Evolutionary conservation across 2,888 invertebrate species (phyloP), one percentile per base, ranked within the genome.

Genomic region (Aethes cnicana): DNA sequence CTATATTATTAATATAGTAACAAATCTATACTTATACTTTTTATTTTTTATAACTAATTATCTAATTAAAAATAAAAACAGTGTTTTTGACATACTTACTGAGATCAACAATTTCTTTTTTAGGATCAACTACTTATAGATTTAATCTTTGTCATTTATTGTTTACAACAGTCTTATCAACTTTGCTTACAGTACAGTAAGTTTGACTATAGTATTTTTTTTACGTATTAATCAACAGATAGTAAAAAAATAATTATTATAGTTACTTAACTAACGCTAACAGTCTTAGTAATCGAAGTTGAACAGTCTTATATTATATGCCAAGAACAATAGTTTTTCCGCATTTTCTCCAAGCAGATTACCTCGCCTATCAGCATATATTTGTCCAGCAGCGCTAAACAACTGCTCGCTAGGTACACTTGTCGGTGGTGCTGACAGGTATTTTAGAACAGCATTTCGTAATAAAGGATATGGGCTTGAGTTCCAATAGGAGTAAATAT

Each of bases 301-400:
- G 25, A 53, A 53, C 36, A 57, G 50, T 33, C 44, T 53, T 49
- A 58, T 58, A 35, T 58, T 56, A 32, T 53, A 58, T 18, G 56
- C 47, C 33, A 59, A 53, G 37, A 55, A 56, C 17, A 57, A 46
- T 28, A 57, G 35, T 56, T 56, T 56, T 18, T 56, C 54, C 30
- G 48, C 57, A 46, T 58, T 61, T 55, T 59, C 53, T 25, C 56
- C 56, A 33, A 18, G 47, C 35, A 58, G 32, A 39, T 58, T 57
- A 49, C 16, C 37, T 14, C 56, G 54, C 16, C 55, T 25, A 21
- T 58, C 57, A 9, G 57, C 36, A 39, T 57, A 58, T 44, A 58
- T 55, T 62, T 64, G 62, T 26, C 59, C 55, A 17, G 58, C 58
- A 44, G 57, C 57, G 47, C 60, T 61, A 25, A 63, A 61, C 18